Conservation (phyloP, 2,113 vertebrate species). For the Oryzias melastigma region DNA sequence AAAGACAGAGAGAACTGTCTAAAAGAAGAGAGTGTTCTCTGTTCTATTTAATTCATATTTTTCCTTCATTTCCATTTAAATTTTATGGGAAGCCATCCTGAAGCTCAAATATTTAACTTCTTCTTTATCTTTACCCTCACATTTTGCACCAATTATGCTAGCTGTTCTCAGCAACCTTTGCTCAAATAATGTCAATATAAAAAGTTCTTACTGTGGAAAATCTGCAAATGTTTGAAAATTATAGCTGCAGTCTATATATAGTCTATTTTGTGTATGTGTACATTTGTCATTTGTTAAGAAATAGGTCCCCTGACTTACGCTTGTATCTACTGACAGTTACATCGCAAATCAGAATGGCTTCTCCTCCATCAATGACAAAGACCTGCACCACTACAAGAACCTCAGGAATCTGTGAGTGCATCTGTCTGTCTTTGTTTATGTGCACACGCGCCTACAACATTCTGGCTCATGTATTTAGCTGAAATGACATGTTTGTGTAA, state of each 20-base stretch:
- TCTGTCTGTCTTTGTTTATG: constrained; percentile 44
- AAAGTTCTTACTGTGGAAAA: neutral
- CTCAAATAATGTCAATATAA: too few species aligned
- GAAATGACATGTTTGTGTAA: too few species aligned
- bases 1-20: constrained; percentile 8
- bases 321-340: constrained; percentile 82
- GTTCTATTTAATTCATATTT: constrained; percentile 7
- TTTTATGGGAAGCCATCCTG: constrained; percentile 16
- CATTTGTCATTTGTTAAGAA: constrained; percentile 35
- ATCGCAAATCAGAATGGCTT: constrained; percentile 91
- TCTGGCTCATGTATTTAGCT: neutral
- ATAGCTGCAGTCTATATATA: neutral
- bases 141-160: too few species aligned
- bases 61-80: constrained; percentile 1
- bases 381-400: constrained; percentile 88
- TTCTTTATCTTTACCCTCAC: too few species aligned
- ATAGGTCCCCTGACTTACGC: constrained; percentile 45
- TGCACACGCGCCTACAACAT: neutral
- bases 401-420: constrained; percentile 92
- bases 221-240: neutral
- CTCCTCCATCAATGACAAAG: constrained; percentile 91
- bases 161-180: too few species aligned
- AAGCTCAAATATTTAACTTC: constrained; percentile 14
- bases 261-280: constrained; percentile 28
- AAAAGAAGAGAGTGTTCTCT: neutral